Evolutionary conservation across 2,888 invertebrate species (phyloP).

Genomic region (Sycophila texana): DNA sequence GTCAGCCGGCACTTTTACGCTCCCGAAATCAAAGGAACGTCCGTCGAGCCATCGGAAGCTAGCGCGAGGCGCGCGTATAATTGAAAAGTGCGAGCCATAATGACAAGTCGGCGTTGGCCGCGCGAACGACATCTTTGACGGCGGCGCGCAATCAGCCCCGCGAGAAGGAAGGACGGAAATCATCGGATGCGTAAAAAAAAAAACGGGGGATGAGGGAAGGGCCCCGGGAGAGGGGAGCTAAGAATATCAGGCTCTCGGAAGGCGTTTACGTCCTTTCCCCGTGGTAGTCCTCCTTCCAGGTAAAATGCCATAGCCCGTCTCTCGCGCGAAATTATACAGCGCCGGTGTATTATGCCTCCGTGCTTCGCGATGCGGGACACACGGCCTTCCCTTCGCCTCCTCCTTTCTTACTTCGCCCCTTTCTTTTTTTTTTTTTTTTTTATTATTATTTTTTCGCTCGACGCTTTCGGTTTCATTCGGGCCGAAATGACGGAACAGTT

Average conservation of each 20-base stretch:
- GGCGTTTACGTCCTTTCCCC: conserved; percentile 43
- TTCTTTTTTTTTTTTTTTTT: too few species aligned
- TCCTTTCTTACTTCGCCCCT: too few species aligned
- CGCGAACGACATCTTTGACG: too few species aligned
- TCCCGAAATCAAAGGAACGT: too few species aligned
- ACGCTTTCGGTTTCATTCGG: background rate
- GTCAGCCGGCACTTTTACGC: too few species aligned
- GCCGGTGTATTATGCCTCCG: conserved; percentile 19
- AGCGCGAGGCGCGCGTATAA: too few species aligned
- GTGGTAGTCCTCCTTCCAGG: conserved; percentile 40
- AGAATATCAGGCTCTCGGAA: conserved; percentile 29
- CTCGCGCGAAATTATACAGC: conserved; percentile 40
- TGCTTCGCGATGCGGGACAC: conserved; percentile 39
- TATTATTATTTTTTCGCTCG: background rate
- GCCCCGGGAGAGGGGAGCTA: too few species aligned
- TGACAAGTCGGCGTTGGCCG: too few species aligned
- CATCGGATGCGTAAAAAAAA: conserved; percentile 9
- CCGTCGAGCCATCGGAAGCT: too few species aligned
- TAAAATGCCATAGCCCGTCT: conserved; percentile 23
- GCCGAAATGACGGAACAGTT: too few species aligned
- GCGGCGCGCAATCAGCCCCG: background rate
- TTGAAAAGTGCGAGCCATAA: too few species aligned
- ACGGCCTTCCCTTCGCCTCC: conserved; percentile 9
- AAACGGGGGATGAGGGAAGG: background rate
- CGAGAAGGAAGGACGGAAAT: background rate